Percentiles rank a stretch among this genome's conserved stretches.
These are phyloP conservation scores for Apis laboriosa DNA, from an alignment of 1,140 invertebrate genomes.

Conservation along the genomic window DNA sequence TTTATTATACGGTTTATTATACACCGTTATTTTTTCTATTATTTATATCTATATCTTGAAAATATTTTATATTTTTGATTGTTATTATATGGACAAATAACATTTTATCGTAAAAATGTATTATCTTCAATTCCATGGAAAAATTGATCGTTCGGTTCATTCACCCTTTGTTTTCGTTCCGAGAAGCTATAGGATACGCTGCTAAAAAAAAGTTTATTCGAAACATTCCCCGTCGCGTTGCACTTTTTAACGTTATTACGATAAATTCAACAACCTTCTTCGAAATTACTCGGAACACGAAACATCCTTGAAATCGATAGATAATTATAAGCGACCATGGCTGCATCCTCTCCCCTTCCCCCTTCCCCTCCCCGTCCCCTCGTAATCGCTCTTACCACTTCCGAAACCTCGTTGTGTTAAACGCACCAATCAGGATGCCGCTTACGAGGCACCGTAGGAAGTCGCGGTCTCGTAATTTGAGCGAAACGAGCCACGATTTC, in stretches of 20 bases:
- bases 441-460: neutral
- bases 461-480: conserved; percentile 16
- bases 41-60: too few relatives aligned
- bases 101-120: too few relatives aligned
- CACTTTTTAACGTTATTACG: neutral
- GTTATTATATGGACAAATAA: too few relatives aligned
- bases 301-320: neutral
- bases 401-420: neutral
- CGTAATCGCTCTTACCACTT: neutral
- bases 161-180: too few relatives aligned
- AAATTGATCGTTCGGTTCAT: too few relatives aligned
- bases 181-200: too few relatives aligned
- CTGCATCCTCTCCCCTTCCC: too few relatives aligned
- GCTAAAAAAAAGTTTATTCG: too few relatives aligned
- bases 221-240: neutral
- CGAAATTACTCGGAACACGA: neutral
- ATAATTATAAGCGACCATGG: neutral
- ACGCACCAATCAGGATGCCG: neutral
- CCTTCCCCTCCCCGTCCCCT: neutral
- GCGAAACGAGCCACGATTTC: conserved; percentile 19
- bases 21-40: too few relatives aligned
- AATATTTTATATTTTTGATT: too few relatives aligned
- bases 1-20: too few relatives aligned
- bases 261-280: neutral
- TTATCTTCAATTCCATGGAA: too few relatives aligned